Evolutionary conservation across 2,888 invertebrate species (phyloP).

Genomic region (Leucophenga maculata): DNA sequence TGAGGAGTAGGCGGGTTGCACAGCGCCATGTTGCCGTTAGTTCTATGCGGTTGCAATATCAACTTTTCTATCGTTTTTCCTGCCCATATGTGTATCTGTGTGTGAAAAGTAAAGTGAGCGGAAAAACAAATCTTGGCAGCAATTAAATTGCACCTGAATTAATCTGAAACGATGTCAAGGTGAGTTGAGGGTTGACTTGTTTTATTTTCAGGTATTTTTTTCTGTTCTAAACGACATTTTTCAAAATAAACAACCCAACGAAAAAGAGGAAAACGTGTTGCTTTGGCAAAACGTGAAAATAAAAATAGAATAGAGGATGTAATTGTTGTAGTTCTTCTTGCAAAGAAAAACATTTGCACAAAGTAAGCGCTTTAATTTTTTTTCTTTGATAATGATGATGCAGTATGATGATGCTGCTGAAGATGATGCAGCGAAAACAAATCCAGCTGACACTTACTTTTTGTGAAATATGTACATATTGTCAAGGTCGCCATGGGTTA

Average conservation of each 20-base stretch:
- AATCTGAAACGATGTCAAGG: conserved; percentile 57
- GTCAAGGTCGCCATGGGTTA: too few relatives aligned
- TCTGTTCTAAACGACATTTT: neutral
- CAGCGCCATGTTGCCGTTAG: neutral
- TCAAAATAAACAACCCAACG: neutral
- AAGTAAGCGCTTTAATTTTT: conserved; percentile 1
- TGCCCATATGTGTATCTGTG: neutral
- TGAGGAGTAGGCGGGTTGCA: neutral
- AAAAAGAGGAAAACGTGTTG: conserved; percentile 14
- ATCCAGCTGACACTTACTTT: too few relatives aligned
- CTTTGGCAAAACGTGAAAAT: neutral
- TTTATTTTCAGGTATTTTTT: neutral
- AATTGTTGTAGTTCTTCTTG: neutral
- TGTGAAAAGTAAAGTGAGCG: conserved; percentile 21
- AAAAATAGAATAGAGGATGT: neutral
- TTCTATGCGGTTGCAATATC: conserved; percentile 17
- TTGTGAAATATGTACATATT: too few relatives aligned
- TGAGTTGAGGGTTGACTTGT: conserved; percentile 58
- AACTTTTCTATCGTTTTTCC: conserved; percentile 35
- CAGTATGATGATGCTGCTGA: too few relatives aligned
- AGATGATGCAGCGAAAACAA: too few relatives aligned
- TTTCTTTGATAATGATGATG: neutral
- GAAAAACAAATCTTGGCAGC: conserved; percentile 60
- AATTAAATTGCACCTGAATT: conserved; percentile 63
- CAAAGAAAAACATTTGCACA: neutral